Evolutionary conservation across 1,140 invertebrate genomes (phyloP).

Genomic region (Ceratitis capitata): DNA sequence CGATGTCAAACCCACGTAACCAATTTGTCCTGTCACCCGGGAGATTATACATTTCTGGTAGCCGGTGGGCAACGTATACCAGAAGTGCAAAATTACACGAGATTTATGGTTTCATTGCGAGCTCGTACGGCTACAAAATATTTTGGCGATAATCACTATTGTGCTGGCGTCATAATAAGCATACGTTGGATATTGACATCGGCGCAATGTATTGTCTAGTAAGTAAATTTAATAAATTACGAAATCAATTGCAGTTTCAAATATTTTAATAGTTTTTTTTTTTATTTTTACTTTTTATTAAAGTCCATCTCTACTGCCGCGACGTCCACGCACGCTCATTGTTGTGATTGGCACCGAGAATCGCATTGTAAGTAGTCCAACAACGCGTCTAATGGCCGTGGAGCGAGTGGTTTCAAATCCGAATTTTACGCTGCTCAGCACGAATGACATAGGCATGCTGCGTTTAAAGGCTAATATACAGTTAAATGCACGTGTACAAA

Average conservation of each 20-base stretch:
- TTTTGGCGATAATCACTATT: constrained; percentile 50
- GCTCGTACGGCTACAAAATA: background rate
- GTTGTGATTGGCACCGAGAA: constrained; percentile 31
- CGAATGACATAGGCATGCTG: constrained; percentile 43
- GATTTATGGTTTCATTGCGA: constrained; percentile 46
- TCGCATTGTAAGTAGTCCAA: background rate
- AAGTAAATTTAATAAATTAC: background rate
- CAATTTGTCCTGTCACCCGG: background rate
- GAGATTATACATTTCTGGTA: background rate
- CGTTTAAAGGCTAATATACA: background rate
- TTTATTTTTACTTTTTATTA: background rate
- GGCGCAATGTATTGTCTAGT: constrained; percentile 43
- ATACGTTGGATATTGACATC: constrained; percentile 44
- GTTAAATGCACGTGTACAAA: background rate
- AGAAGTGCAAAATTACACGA: background rate
- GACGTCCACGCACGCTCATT: constrained; percentile 3
- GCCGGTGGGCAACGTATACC: background rate
- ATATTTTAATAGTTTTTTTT: background rate
- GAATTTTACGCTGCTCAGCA: background rate
- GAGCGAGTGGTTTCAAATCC: constrained; percentile 34
- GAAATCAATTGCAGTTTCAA: background rate
- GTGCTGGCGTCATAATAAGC: constrained; percentile 44
- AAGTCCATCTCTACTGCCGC: background rate
- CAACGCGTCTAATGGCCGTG: background rate
- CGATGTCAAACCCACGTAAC: too few relatives aligned